These are phyloP conservation scores for Steatocranus sp. DNA, from an alignment of 2,797 vertebrate species.

Conservation along the genomic window DNA sequence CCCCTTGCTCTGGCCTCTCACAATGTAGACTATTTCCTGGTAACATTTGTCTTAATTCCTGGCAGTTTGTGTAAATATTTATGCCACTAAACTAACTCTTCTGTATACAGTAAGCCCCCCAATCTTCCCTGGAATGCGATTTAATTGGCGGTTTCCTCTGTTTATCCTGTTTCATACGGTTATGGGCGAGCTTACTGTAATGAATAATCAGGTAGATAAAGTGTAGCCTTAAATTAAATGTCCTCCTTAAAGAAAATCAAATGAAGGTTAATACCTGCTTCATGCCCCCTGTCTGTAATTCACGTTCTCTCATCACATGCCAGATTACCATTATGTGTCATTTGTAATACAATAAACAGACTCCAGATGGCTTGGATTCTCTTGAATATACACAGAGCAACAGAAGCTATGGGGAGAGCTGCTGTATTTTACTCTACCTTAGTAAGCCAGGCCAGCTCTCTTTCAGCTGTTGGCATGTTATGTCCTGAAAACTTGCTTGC, in stretches of 20 bases:
- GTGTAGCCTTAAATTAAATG: conserved; percentile 74
- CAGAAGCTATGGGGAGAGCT: conserved; percentile 72
- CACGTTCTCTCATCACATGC: conserved; percentile 76
- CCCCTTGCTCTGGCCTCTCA: conserved; percentile 60
- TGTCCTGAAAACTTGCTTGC: conserved; percentile 1
- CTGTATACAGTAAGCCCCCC: conserved; percentile 72
- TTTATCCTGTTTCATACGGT: conserved; percentile 75
- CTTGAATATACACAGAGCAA: conserved; percentile 64
- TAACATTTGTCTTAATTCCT: conserved; percentile 77
- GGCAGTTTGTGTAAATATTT: conserved; percentile 78
- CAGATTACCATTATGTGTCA: conserved; percentile 80
- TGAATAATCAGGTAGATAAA: conserved; percentile 81
- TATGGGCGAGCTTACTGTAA: conserved; percentile 70
- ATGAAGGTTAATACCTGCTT: conserved; percentile 73
- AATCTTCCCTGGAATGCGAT: conserved; percentile 74
- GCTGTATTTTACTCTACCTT: conserved; percentile 42
- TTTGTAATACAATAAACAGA: conserved; percentile 79
- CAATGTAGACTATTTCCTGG: conserved; percentile 70
- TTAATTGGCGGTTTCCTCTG: conserved; percentile 83
- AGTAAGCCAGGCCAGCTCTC: conserved; percentile 15
- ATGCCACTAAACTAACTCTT: conserved; percentile 74
- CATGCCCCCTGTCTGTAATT: conserved; percentile 73
- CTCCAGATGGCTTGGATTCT: conserved; percentile 76
- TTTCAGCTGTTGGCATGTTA: background rate
- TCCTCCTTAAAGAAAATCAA: conserved; percentile 72